phyloP scores from a whole-genome alignment of 2,797 vertebrate genomes.

The Molossus alvarezi region DNA sequence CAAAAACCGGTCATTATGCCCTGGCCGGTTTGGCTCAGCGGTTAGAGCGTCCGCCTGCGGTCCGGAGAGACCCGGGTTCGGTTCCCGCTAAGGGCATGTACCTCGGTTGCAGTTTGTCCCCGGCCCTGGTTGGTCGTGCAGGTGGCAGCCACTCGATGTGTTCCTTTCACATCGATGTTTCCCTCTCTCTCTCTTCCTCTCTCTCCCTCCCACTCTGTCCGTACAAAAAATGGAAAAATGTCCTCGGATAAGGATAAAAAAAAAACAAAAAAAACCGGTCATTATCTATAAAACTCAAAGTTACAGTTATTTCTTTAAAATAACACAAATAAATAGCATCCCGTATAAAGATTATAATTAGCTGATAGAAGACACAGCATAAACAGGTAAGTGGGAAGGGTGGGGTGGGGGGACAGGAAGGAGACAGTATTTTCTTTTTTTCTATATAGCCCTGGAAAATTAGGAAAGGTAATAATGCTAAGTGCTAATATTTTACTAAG shows the following conservation, averaged over 20 bases:
- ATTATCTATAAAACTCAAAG: conserved; percentile 4
- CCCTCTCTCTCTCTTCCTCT: too few species aligned
- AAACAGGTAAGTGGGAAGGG: not conserved
- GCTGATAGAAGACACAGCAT: not conserved
- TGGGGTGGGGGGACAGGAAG: not conserved
- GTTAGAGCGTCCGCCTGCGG: too few species aligned
- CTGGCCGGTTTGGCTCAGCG: too few species aligned
- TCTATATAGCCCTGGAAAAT: not conserved
- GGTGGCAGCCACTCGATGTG: too few species aligned
- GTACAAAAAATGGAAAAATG: too few species aligned
- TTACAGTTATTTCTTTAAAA: conserved; percentile 14
- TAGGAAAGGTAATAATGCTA: conserved; percentile 5
- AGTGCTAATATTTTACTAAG: not conserved
- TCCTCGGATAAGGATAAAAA: too few species aligned
- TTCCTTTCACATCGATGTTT: too few species aligned
- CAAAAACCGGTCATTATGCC: not conserved
- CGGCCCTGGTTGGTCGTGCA: too few species aligned
- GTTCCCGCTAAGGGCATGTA: too few species aligned
- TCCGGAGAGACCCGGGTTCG: too few species aligned
- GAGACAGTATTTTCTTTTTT: not conserved
- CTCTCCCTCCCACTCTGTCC: too few species aligned
- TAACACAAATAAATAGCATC: not conserved
- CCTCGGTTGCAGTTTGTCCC: too few species aligned
- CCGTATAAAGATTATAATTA: not conserved
- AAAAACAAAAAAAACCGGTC: not conserved